These are phyloP conservation scores for Sisyra terminalis DNA, from an alignment of 2,888 invertebrate genomes.

Conservation along the genomic window DNA sequence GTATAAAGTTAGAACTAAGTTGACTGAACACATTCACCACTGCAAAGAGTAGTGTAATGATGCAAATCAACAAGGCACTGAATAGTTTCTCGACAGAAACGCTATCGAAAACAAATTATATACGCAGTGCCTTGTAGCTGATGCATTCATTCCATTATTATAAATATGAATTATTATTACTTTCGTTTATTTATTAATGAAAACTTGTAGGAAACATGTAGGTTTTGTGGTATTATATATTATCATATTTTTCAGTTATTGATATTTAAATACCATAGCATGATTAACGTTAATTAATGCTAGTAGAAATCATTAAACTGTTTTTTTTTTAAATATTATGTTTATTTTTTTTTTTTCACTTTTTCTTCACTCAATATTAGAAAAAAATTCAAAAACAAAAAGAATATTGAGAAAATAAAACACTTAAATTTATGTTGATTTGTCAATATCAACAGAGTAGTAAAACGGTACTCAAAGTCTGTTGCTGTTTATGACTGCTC, in stretches of 20 bases:
- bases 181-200: slow-evolving; percentile 8
- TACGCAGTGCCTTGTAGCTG: slow-evolving; percentile 2
- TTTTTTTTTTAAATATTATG: slow-evolving; percentile 4
- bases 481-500: no score
- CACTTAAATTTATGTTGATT: no score
- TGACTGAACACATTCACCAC: slow-evolving; percentile 20
- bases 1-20: slow-evolving; percentile 10
- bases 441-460: no score
- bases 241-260: slow-evolving; percentile 7
- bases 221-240: slow-evolving; percentile 7
- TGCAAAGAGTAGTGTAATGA: slow-evolving; percentile 7
- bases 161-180: slow-evolving; percentile 1
- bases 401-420: no score
- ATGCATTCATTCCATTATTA: slow-evolving; percentile 3
- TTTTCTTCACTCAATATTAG: no score
- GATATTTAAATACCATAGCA: not conserved
- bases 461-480: no score
- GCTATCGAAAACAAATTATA: not conserved
- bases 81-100: not conserved
- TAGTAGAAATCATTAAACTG: slow-evolving; percentile 5
- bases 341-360: not conserved
- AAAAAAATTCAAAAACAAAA: no score
- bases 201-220: slow-evolving; percentile 10
- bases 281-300: slow-evolving; percentile 6
- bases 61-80: slow-evolving; percentile 1